Evolutionary conservation across 1,140 invertebrate species (phyloP).

Genomic region (Pinna nobilis): DNA sequence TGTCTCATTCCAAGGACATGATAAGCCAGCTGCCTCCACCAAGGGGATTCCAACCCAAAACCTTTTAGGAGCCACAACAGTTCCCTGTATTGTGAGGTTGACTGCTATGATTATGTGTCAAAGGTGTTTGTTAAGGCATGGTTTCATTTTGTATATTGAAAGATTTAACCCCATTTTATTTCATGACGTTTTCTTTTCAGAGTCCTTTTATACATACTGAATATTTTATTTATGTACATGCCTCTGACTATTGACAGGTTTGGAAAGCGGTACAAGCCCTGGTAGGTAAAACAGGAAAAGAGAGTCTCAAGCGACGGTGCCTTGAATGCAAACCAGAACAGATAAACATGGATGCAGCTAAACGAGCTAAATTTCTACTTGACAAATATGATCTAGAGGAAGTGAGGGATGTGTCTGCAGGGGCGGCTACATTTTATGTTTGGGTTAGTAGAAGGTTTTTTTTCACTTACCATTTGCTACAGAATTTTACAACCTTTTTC

Average conservation of each 20-base stretch:
- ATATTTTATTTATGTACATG: neutral
- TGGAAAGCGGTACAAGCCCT: conserved; percentile 72
- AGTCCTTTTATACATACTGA: neutral
- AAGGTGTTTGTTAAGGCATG: too few relatives aligned
- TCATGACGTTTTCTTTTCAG: neutral
- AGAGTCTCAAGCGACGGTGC: conserved; percentile 69
- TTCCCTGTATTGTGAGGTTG: too few relatives aligned
- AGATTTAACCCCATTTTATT: neutral
- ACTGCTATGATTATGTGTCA: too few relatives aligned
- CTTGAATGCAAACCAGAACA: conserved; percentile 61
- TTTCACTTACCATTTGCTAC: too few relatives aligned
- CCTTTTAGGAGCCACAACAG: too few relatives aligned
- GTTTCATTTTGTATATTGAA: too few relatives aligned
- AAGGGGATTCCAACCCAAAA: too few relatives aligned
- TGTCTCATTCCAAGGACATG: too few relatives aligned
- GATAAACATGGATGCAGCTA: conserved; percentile 50
- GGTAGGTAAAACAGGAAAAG: conserved; percentile 73
- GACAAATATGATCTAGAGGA: conserved; percentile 68
- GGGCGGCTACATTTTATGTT: conserved; percentile 72
- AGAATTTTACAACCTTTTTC: too few relatives aligned
- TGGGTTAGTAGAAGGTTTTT: conserved; percentile 70
- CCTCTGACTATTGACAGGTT: conserved; percentile 41
- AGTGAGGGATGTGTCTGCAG: conserved; percentile 71
- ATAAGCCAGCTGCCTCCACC: too few relatives aligned
- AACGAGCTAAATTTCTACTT: conserved; percentile 59